Evolutionary conservation across 2,888 invertebrate species (phyloP).

Genomic region (Lasiommata megera): DNA sequence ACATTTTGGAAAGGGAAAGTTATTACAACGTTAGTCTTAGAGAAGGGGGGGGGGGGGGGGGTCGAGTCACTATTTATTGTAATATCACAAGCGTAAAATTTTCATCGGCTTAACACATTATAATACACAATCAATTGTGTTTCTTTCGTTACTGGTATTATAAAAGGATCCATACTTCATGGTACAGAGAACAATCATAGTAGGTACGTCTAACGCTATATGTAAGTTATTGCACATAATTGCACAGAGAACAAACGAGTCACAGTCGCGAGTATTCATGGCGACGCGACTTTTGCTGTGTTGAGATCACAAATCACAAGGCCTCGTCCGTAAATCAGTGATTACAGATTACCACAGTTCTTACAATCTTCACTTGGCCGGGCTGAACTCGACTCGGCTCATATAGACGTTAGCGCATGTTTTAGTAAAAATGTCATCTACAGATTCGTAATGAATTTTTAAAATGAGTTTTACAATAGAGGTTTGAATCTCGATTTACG

Average conservation of each 20-base stretch:
- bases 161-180: not conserved
- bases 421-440: too few relatives aligned
- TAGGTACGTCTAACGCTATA: not conserved
- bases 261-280: not conserved
- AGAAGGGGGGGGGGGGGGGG: too few relatives aligned
- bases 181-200: not conserved
- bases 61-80: not conserved
- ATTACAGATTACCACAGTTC: too few relatives aligned
- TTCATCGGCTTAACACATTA: not conserved
- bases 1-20: not conserved
- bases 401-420: too few relatives aligned
- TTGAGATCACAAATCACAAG: conserved; percentile 28
- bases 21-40: not conserved
- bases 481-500: too few relatives aligned
- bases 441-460: too few relatives aligned
- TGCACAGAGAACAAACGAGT: conserved; percentile 24
- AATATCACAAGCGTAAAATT: not conserved
- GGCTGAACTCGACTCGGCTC: too few relatives aligned
- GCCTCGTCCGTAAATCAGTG: not conserved
- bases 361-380: too few relatives aligned
- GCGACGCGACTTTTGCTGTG: conserved; percentile 23
- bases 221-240: conserved; percentile 27
- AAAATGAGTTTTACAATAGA: too few relatives aligned
- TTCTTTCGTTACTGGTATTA: not conserved
- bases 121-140: not conserved